Evolutionary conservation across 2,888 invertebrate species (phyloP).

Genomic region (Myopa testacea): DNA sequence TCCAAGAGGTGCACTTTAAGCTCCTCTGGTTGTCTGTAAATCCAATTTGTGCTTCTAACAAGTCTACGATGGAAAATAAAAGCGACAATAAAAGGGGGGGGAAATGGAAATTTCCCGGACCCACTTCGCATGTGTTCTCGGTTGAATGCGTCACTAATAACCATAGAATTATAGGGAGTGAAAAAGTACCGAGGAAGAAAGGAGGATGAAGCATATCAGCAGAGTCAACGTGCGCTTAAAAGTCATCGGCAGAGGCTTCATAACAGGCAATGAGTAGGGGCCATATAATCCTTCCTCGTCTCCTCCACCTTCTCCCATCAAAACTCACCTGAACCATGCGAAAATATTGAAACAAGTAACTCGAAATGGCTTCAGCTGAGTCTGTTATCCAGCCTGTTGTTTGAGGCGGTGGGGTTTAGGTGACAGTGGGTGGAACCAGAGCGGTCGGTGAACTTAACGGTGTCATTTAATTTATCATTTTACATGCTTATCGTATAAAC

Average conservation of each 20-base stretch:
- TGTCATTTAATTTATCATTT: no score
- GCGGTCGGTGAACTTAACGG: no score
- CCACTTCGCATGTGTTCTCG: neutral
- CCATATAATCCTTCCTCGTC: no score
- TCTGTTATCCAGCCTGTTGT: no score
- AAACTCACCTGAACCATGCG: neutral
- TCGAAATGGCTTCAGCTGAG: neutral
- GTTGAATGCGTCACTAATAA: no score
- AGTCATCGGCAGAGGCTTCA: neutral
- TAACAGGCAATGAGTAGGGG: neutral
- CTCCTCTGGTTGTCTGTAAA: constrained; percentile 20
- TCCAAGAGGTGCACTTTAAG: constrained; percentile 6
- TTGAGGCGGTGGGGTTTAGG: neutral
- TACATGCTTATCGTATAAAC: no score
- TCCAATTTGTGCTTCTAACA: constrained; percentile 13
- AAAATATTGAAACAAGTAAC: no score
- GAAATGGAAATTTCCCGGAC: neutral
- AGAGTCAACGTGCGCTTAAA: constrained; percentile 20
- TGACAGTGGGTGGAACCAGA: no score
- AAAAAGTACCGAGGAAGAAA: neutral
- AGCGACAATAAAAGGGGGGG: neutral
- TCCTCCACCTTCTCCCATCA: neutral
- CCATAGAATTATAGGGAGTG: no score
- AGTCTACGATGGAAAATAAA: neutral
- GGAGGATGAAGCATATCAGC: neutral